Conservation (phyloP, 2,888 invertebrate species). For the Eudemis profundana region DNA sequence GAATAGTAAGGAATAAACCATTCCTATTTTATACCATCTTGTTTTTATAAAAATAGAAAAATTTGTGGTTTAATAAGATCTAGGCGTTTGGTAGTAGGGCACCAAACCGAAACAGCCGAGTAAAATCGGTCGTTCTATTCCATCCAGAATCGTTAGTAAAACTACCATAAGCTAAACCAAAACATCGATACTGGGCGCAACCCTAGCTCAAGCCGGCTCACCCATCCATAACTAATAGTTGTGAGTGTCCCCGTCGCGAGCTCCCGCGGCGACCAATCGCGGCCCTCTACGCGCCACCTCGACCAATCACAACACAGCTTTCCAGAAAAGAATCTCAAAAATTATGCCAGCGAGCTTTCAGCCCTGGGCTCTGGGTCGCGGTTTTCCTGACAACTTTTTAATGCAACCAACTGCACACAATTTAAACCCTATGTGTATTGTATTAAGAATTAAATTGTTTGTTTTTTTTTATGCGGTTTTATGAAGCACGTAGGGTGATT, state of each 20-base stretch:
- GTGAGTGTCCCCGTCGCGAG: conserved; percentile 78
- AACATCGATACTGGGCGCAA: conserved; percentile 50
- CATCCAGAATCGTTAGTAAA: too few species aligned
- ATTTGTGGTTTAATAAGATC: too few species aligned
- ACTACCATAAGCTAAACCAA: conserved; percentile 47
- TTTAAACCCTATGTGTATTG: conserved; percentile 54
- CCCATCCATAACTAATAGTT: conserved; percentile 82
- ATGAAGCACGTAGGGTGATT: conserved; percentile 57
- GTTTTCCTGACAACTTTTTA: conserved; percentile 55
- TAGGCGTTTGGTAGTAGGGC: too few species aligned
- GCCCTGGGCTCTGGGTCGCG: conserved; percentile 72
- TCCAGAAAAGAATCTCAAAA: conserved; percentile 74
- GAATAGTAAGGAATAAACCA: too few species aligned
- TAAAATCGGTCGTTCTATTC: too few species aligned
- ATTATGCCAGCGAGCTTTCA: conserved; percentile 74
- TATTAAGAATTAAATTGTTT: neutral
- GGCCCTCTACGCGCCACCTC: conserved; percentile 58
- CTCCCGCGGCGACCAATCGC: conserved; percentile 71
- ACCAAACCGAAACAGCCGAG: too few species aligned
- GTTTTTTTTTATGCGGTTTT: conserved; percentile 34
- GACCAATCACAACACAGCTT: conserved; percentile 70
- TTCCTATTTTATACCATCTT: too few species aligned
- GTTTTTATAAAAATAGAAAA: too few species aligned
- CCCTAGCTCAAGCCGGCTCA: conserved; percentile 66
- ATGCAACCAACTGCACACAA: conserved; percentile 48